phyloP scores from a whole-genome alignment of 2,113 vertebrate species.

The Parus major region DNA sequence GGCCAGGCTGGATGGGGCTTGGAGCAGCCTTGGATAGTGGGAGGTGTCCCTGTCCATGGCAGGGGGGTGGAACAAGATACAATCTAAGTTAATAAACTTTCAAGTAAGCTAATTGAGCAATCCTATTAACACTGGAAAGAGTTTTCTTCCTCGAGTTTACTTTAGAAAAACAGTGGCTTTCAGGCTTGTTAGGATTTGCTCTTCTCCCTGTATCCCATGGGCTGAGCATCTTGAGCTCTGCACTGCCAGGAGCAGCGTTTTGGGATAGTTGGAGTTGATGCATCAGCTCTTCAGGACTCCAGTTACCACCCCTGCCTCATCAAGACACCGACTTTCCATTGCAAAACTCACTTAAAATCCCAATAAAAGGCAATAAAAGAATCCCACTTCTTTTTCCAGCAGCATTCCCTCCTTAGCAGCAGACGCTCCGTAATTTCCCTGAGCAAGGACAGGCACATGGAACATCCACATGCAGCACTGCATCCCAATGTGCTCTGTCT shows the following conservation, averaged over 20 bases:
- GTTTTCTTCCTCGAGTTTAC: constrained; percentile 34
- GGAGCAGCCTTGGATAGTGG: neutral
- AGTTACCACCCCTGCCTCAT: neutral
- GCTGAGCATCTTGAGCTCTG: neutral
- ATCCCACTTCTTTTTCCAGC: neutral
- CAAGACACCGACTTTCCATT: neutral
- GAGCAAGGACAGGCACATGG: neutral
- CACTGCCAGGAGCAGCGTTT: neutral
- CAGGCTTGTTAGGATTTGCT: neutral
- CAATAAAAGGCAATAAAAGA: neutral
- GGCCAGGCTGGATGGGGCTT: neutral
- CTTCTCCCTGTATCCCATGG: neutral
- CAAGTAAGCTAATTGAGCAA: neutral
- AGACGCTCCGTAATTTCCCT: neutral
- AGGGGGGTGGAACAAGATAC: neutral
- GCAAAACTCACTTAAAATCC: neutral
- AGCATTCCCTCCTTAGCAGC: accelerated
- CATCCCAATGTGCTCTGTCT: neutral
- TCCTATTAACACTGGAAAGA: neutral
- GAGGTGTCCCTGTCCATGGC: neutral
- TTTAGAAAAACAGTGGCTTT: neutral
- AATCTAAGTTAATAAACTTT: neutral
- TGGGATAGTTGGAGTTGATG: neutral
- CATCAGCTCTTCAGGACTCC: neutral
- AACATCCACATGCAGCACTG: neutral